These are phyloP conservation scores for Probosciger aterrimus DNA, from an alignment of 2,113 vertebrate species.

Conservation along the genomic window DNA sequence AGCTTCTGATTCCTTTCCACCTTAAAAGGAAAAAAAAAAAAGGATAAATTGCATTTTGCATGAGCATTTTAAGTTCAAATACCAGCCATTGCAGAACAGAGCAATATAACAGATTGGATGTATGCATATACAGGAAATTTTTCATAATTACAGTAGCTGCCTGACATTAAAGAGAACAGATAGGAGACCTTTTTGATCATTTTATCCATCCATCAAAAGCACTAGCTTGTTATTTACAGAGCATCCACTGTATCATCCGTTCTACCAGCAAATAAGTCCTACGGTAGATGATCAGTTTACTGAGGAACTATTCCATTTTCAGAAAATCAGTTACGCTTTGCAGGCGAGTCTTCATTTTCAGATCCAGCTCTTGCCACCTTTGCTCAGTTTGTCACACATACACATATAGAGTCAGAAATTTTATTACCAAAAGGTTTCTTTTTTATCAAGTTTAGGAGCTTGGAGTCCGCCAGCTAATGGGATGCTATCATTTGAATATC, in stretches of 20 bases:
- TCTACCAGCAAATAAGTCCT: not conserved
- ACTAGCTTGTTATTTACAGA: conserved; percentile 13
- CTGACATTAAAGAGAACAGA: conserved; percentile 22
- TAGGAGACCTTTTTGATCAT: conserved; percentile 14
- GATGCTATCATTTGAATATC: not conserved
- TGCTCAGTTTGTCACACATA: not conserved
- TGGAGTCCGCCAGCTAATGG: not conserved
- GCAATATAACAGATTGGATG: not conserved
- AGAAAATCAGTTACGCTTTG: conserved; percentile 14
- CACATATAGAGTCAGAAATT: not conserved
- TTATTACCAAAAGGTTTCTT: not conserved
- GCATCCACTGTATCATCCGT: not conserved
- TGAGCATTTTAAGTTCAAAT: conserved; percentile 41
- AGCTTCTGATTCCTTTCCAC: conserved; percentile 72
- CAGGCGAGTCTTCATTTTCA: conserved; percentile 16
- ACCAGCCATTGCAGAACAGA: conserved; percentile 28
- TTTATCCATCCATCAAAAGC: conserved; percentile 12
- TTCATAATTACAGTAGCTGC: conserved; percentile 36
- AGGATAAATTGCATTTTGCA: not conserved
- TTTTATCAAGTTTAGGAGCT: not conserved
- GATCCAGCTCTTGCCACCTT: not conserved
- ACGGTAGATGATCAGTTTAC: not conserved
- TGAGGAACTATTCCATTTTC: not conserved
- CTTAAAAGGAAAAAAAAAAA: conserved; percentile 37
- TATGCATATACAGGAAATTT: not conserved